Evolutionary conservation across 2,113 vertebrate genomes (phyloP), one percentile per base, ranked within the genome.

Genomic region (Prietella phreatophila): DNA sequence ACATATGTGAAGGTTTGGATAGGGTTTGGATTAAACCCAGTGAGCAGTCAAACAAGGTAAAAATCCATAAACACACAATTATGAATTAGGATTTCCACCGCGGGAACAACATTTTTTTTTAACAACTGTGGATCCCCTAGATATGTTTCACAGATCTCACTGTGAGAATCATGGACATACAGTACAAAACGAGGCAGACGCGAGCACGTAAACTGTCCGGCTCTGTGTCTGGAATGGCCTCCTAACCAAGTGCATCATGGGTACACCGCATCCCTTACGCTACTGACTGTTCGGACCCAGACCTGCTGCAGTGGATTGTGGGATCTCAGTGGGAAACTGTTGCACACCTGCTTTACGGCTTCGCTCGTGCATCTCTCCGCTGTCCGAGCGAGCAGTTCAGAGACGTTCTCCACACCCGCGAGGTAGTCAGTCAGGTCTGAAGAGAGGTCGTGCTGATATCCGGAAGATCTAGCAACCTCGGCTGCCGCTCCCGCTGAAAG

Each of bases 351-450:
- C 91, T 93, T 95, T 78, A 96, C 94, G 0, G 42, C 22, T 27
- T 92, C 82, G 0, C 91, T 91, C 87, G 96, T 93, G 90, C 95
- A 93, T 87, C 84, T 93, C 84, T 93, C 92, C 30, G 94, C 95
- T 90, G 93, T 94, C 60, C 91, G 91, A 84, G 93, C 94, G 92
- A 97, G 87, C 89, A 96, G 92, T 87, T 95, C 95, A 47, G 69
- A 13, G 36, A 96, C 87, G 55, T 95, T 96, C 8, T 93, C 93
- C 87, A 95, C 89, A 90, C 91, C 92, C 89, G 93, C 86, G 76
- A 97, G 85, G 0, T 93, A 93, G 91, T 89, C 93, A 39, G 93
- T 92, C 75, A 96, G 91, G 88, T 96, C 91, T 88, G 94, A 93
- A 90, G 90, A 92, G 65, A 75, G 83, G 53, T 73, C 30, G 13